These are phyloP conservation scores for Laothoe populi DNA, from an alignment of 2,888 invertebrate genomes.

Conservation along the genomic window DNA sequence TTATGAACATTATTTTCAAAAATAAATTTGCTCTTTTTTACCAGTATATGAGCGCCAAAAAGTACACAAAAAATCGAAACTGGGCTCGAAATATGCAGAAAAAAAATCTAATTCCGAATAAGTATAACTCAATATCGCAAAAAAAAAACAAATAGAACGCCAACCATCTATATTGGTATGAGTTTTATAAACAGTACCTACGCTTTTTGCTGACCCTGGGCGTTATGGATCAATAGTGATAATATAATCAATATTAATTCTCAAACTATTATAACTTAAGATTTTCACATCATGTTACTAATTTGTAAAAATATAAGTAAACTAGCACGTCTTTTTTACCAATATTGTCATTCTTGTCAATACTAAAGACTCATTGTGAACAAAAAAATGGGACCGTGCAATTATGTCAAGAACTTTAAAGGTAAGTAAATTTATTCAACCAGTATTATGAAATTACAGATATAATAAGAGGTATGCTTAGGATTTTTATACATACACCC, in stretches of 20 bases:
- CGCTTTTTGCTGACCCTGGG: no score
- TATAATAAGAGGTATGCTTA: not conserved
- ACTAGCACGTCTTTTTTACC: not conserved
- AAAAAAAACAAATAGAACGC: no score
- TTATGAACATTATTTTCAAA: no score
- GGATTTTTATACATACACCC: not conserved
- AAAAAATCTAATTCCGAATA: no score
- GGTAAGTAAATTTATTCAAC: slow-evolving; percentile 43
- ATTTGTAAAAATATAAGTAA: not conserved
- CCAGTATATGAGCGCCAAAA: no score
- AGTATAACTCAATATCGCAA: no score
- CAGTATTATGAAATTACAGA: slow-evolving; percentile 38
- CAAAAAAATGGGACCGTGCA: slow-evolving; percentile 48
- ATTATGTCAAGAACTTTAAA: slow-evolving; percentile 60
- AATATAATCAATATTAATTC: not conserved
- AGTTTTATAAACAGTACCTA: no score
- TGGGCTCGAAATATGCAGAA: no score
- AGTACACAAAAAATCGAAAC: no score
- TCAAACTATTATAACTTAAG: not conserved
- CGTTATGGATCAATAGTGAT: not conserved
- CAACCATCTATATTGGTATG: no score
- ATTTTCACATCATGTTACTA: slow-evolving; percentile 7
- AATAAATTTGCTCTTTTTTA: no score
- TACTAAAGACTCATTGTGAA: slow-evolving; percentile 5
- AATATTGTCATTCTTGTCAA: not conserved